Evolutionary conservation across 23 tunicate genomes (phyloP), one percentile per base, ranked within the genome.

Genomic region (Clavelina lepadiformis): DNA sequence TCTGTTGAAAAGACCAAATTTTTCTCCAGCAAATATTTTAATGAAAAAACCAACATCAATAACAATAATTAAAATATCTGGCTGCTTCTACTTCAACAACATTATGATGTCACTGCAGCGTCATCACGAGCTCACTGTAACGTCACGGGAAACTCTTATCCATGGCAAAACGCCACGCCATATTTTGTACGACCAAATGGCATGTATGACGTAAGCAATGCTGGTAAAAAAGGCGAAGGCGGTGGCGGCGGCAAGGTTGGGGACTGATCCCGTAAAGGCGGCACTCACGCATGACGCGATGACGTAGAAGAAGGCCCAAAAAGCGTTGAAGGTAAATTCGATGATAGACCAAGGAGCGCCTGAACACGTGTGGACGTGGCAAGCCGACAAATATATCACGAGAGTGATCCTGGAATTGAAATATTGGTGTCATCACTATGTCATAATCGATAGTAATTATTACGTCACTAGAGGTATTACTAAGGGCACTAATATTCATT

Each of bases 311-410:
- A 77, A 35, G 0, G 73, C 33, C 56, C 76, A 78, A 45, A 85
- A 61, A 1, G 46, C 69, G 35, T 85, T 77, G 52, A 62, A 85
- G 1, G 45, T 33, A 46, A 78, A 45, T 30, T 85, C 94, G 22
- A 77, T 60, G 54, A 85, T 38, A 4, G 44, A 58, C 94, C 94
- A 85, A 2, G 94, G 94, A 15, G 70, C 71, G 4, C 84, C 94
- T 3, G 84, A 69, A 22, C 74, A 62, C 13, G 33, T 30, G 31
- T 71, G 61, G 1, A 79, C 82, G 33, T 77, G 79, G 29, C 70
- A 2, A 0, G 70, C 78, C 24, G 62, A 51, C 74, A 85, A 21
- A 69, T 69, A 77, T n/a, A 85, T 70, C 5, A 70, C 67, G 1
- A 69, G 28, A 28, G 59, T 28, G 34, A 77, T 32, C 65, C 94